Evolutionary conservation across 92 coral and sea anemone genomes (phyloP).

Genomic region (Actinernus sp.): DNA sequence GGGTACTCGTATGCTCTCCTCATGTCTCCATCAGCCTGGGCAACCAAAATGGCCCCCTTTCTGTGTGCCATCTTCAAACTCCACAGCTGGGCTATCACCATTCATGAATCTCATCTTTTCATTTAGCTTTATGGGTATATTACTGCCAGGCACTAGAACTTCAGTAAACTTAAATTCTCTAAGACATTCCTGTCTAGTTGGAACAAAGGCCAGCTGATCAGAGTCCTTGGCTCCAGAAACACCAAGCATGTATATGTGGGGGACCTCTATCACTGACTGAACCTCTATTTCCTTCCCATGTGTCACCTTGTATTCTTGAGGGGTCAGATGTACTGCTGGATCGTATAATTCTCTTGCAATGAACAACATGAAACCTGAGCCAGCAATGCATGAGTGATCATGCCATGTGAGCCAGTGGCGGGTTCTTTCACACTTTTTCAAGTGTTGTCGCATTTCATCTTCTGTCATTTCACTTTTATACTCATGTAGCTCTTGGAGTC

Average conservation of each 20-base stretch:
- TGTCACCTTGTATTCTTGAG: neutral
- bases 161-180: too few species aligned
- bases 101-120: constrained; percentile 26
- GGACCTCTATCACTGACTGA: constrained; percentile 18
- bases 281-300: neutral
- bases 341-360: constrained; percentile 25
- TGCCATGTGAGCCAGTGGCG: constrained; percentile 33
- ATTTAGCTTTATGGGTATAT: too few species aligned
- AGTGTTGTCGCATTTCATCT: constrained; percentile 7
- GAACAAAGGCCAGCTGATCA: constrained; percentile 13
- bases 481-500: constrained; percentile 2
- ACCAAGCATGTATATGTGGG: constrained; percentile 30
- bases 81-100: constrained; percentile 33
- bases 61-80: constrained; percentile 16
- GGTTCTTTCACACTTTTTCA: neutral
- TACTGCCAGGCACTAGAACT: too few species aligned
- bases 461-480: too few species aligned
- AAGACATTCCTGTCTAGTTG: constrained; percentile 26
- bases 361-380: constrained; percentile 28
- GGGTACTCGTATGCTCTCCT: neutral
- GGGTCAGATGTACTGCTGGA: constrained; percentile 22
- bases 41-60: constrained; percentile 25
- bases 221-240: constrained; percentile 1
- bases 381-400: constrained; percentile 21
- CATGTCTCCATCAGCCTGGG: constrained; percentile 12